phyloP scores from a whole-genome alignment of 2,113 vertebrate species.

The Ochotona princeps region DNA sequence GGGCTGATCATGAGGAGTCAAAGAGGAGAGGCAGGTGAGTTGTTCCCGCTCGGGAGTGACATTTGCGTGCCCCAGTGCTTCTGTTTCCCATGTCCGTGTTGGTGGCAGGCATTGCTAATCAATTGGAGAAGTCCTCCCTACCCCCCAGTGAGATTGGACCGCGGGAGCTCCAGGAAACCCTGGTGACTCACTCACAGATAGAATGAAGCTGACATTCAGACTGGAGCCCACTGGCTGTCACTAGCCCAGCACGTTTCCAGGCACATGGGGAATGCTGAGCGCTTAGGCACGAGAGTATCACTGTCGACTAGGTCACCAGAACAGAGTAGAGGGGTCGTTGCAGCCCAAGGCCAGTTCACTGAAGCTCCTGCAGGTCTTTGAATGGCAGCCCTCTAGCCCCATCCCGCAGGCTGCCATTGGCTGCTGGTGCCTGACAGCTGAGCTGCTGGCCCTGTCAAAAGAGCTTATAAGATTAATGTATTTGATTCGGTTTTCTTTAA shows the following conservation, averaged over 20 bases:
- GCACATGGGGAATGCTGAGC: background rate
- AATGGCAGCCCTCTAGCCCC: background rate
- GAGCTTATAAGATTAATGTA: slow-evolving; percentile 64
- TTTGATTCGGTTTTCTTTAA: slow-evolving; percentile 69
- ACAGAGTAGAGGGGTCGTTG: background rate
- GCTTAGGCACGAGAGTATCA: background rate
- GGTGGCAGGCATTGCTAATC: background rate
- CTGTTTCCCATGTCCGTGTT: background rate
- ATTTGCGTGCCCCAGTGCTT: accelerated
- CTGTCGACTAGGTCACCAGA: background rate
- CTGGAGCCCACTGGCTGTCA: background rate
- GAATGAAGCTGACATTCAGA: background rate
- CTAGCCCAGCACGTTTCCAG: background rate
- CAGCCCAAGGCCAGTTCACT: background rate
- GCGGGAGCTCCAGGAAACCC: background rate
- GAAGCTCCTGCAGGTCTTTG: background rate
- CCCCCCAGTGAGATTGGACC: background rate
- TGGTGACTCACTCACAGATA: accelerated
- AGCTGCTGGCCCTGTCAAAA: slow-evolving; percentile 54
- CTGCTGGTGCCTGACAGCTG: background rate
- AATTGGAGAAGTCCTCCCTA: background rate
- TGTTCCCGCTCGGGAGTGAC: background rate
- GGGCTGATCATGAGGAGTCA: background rate
- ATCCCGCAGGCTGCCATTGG: slow-evolving; percentile 22
- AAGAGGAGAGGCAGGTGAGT: background rate